These are phyloP conservation scores for Drosophila persimilis DNA, from an alignment of 1,140 invertebrate genomes.

Conservation along the genomic window DNA sequence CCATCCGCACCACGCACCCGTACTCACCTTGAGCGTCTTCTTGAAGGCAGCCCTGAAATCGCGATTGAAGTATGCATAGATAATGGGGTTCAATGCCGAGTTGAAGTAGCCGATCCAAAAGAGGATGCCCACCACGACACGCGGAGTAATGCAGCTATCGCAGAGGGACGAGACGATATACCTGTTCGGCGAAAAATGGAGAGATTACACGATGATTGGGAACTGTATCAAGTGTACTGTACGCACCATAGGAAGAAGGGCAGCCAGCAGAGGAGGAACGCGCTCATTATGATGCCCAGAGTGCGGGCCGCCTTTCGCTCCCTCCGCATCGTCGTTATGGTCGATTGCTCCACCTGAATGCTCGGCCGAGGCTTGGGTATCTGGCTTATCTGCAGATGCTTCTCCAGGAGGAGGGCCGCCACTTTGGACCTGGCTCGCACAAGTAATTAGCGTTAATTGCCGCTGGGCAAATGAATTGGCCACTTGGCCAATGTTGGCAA, in stretches of 20 bases:
- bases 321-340: conserved; percentile 91
- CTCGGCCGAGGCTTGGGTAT: conserved; percentile 88
- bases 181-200: conserved; percentile 83
- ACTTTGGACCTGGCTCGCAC: conserved; percentile 89
- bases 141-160: conserved; percentile 84
- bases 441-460: conserved; percentile 67
- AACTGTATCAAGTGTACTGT: conserved; percentile 73
- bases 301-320: conserved; percentile 97
- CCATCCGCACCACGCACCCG: background rate
- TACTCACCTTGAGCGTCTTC: conserved; percentile 92
- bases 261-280: conserved; percentile 96
- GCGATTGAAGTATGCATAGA: conserved; percentile 98
- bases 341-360: conserved; percentile 86
- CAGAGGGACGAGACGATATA: conserved; percentile 94
- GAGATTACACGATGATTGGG: background rate
- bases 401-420: conserved; percentile 91
- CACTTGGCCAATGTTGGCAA: conserved; percentile 52
- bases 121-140: conserved; percentile 90
- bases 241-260: conserved; percentile 95
- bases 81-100: conserved; percentile 96
- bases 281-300: conserved; percentile 97
- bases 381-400: conserved; percentile 93
- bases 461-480: conserved; percentile 26
- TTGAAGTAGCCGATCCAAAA: conserved; percentile 99
- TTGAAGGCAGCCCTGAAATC: conserved; percentile 97